phyloP scores from a whole-genome alignment of 2,888 invertebrate genomes.

The Ectobius pallidus region DNA sequence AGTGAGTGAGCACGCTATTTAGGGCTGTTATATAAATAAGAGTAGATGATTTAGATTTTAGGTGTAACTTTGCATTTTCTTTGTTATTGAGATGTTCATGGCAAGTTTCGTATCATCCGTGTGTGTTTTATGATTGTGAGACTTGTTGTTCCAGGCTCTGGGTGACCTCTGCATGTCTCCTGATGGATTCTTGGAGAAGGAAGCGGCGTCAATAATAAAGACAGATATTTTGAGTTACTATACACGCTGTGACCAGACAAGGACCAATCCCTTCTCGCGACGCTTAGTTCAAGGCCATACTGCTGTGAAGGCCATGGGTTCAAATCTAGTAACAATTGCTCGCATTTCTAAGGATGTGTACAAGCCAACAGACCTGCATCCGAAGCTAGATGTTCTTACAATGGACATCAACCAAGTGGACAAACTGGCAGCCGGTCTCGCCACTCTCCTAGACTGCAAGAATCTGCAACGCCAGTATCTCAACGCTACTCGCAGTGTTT shows the following conservation, averaged over 20 bases:
- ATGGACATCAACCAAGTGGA: conserved; percentile 81
- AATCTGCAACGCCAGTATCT: conserved; percentile 83
- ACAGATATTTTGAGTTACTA: conserved; percentile 71
- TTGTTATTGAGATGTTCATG: too few relatives aligned
- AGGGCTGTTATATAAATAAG: too few relatives aligned
- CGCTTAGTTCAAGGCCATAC: conserved; percentile 78
- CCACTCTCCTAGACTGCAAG: conserved; percentile 81
- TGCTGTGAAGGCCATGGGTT: conserved; percentile 63
- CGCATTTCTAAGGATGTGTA: conserved; percentile 60
- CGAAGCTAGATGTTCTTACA: conserved; percentile 75
- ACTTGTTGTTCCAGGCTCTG: conserved; percentile 66
- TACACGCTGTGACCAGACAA: conserved; percentile 80
- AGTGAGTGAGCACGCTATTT: too few relatives aligned
- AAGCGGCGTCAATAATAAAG: conserved; percentile 58
- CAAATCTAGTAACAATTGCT: conserved; percentile 56
- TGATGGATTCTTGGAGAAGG: conserved; percentile 71
- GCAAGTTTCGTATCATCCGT: too few relatives aligned
- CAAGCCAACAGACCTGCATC: conserved; percentile 64
- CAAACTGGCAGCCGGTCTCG: conserved; percentile 60
- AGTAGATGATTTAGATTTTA: too few relatives aligned
- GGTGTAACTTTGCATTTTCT: too few relatives aligned
- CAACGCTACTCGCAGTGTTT: conserved; percentile 78
- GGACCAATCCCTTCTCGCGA: conserved; percentile 81
- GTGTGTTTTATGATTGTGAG: too few relatives aligned
- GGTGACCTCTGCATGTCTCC: conserved; percentile 88